Conservation (phyloP, 2,113 vertebrate genomes). For the Sturnus vulgaris region DNA sequence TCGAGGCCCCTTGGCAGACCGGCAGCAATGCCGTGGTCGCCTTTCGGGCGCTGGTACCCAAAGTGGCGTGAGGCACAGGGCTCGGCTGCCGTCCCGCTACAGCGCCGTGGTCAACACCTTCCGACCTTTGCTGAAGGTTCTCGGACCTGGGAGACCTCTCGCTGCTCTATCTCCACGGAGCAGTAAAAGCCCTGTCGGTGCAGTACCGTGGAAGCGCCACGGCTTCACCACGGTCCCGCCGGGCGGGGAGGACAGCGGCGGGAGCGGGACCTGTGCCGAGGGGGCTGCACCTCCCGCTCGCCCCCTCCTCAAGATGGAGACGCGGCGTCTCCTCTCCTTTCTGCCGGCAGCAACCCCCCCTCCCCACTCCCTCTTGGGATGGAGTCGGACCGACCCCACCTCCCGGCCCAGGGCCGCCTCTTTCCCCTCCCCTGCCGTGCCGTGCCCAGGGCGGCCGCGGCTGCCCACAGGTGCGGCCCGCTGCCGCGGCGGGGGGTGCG, state of each 20-base stretch:
- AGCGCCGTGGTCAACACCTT: neutral
- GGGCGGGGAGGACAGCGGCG: too few species aligned
- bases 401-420: too few species aligned
- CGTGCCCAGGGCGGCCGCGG: too few species aligned
- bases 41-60: fast-evolving
- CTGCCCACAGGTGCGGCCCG: neutral
- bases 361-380: fast-evolving
- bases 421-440: too few species aligned
- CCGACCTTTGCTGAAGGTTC: neutral
- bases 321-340: fast-evolving
- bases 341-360: neutral
- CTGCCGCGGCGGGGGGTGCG: neutral
- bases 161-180: neutral
- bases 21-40: fast-evolving
- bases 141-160: neutral
- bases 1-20: neutral
- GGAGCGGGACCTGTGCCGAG: fast-evolving
- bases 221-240: neutral
- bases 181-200: neutral
- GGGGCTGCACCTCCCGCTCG: neutral
- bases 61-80: fast-evolving
- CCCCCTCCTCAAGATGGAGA: neutral
- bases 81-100: neutral
- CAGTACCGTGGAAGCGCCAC: fast-evolving
- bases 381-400: neutral